phyloP scores from a whole-genome alignment of 2,797 vertebrate genomes.

The Distichodus sexfasciatus region DNA sequence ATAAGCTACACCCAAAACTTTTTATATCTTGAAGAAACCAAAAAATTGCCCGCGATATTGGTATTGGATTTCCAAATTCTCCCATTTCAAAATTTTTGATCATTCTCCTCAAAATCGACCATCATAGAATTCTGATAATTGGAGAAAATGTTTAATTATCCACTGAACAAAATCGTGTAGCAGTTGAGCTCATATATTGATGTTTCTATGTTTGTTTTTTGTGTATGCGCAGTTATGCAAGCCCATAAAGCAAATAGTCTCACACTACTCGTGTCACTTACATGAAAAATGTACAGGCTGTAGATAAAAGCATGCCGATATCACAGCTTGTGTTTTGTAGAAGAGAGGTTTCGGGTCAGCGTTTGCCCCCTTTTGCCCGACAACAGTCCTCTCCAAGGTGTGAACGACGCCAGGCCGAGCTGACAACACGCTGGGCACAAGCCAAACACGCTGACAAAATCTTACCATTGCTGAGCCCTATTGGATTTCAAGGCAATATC shows the following conservation, averaged over 20 bases:
- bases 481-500: constrained; percentile 39
- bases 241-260: neutral
- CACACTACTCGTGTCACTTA: neutral
- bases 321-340: neutral
- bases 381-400: constrained; percentile 16
- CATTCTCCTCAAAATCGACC: no score
- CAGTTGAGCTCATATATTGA: no score
- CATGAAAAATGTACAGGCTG: neutral
- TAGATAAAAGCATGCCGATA: neutral
- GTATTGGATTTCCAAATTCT: no score
- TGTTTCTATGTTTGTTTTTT: no score
- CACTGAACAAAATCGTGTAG: no score
- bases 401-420: constrained; percentile 15
- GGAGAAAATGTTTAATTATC: no score
- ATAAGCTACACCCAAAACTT: no score
- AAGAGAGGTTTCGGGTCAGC: neutral
- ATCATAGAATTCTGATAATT: no score
- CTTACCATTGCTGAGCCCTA: constrained; percentile 7
- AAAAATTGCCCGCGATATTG: no score
- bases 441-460: constrained; percentile 37
- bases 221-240: no score
- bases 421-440: constrained; percentile 13
- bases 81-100: no score
- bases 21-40: no score
- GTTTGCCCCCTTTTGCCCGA: neutral